These are phyloP conservation scores for Nephrocerus scutellatus DNA, from an alignment of 2,888 invertebrate genomes.

Conservation along the genomic window DNA sequence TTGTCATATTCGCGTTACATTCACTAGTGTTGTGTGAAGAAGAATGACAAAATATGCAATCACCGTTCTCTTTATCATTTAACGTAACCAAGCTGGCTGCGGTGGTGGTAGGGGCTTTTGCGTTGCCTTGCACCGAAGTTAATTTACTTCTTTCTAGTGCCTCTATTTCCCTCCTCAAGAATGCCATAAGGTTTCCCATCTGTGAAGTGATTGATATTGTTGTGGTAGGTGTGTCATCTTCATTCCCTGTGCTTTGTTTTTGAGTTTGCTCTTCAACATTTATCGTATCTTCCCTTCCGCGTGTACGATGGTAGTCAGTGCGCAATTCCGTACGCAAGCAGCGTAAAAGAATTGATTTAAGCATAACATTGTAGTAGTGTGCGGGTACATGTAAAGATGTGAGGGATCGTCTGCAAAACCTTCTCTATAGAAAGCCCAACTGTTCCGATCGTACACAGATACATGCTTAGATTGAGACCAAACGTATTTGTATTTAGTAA, in stretches of 20 bases:
- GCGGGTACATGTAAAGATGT: constrained; percentile 5
- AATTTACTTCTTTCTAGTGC: constrained; percentile 6
- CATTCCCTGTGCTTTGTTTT: neutral
- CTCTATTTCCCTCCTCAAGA: constrained; percentile 10
- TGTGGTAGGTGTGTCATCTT: neutral
- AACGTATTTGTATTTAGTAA: too few relatives aligned
- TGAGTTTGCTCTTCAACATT: too few relatives aligned
- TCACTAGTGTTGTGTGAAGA: too few relatives aligned
- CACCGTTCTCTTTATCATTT: constrained; percentile 1
- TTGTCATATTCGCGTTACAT: constrained; percentile 1
- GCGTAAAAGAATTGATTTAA: constrained; percentile 10
- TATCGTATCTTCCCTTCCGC: too few relatives aligned
- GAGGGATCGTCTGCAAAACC: too few relatives aligned
- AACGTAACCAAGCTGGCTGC: constrained; percentile 3
- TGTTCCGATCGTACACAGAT: too few relatives aligned
- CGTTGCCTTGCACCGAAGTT: neutral
- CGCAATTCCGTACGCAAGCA: constrained; percentile 5
- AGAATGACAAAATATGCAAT: constrained; percentile 7
- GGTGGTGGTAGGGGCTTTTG: neutral
- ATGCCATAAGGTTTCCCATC: constrained; percentile 6
- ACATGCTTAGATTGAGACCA: too few relatives aligned
- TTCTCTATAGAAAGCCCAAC: too few relatives aligned
- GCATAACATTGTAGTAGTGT: constrained; percentile 9
- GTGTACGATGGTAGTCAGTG: constrained; percentile 6
- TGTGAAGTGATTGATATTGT: constrained; percentile 2